phyloP scores from a whole-genome alignment of 2,113 vertebrate species.

The Lepisosteus oculatus region DNA sequence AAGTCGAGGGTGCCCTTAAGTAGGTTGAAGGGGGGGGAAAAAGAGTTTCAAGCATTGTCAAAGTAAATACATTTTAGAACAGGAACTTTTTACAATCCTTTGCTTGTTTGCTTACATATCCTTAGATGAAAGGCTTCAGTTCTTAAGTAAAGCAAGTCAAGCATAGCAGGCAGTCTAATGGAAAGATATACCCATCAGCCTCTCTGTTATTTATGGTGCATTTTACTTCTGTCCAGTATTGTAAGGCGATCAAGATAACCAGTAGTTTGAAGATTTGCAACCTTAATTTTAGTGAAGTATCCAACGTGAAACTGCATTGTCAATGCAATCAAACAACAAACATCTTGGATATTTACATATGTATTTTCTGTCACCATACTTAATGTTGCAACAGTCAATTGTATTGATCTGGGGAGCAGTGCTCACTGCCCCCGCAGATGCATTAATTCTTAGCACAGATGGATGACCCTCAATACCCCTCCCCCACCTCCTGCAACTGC shows the following conservation, averaged over 20 bases:
- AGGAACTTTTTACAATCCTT: not conserved
- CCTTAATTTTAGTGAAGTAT: not conserved
- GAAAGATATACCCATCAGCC: not conserved
- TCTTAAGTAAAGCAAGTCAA: slow-evolving; percentile 12
- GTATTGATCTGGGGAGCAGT: slow-evolving; percentile 12
- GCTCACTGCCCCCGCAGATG: not conserved
- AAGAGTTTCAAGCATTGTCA: not conserved
- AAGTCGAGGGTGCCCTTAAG: too few species aligned
- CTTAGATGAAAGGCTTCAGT: slow-evolving; percentile 6
- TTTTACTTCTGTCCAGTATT: not conserved
- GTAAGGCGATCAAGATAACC: not conserved
- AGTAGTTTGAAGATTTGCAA: not conserved
- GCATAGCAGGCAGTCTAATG: not conserved
- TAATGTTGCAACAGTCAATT: slow-evolving; percentile 1
- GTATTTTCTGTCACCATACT: not conserved
- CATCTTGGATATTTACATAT: not conserved
- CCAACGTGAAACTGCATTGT: not conserved
- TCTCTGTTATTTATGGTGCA: not conserved
- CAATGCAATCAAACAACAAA: not conserved
- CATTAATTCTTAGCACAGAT: slow-evolving; percentile 14
- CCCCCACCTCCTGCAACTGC: not conserved
- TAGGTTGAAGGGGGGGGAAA: too few species aligned
- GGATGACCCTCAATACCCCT: not conserved
- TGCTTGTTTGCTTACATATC: not conserved
- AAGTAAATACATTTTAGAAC: not conserved